Evolutionary conservation across 2,797 vertebrate genomes (phyloP), one percentile per base, ranked within the genome.

Genomic region (Triplophysa bombifrons): DNA sequence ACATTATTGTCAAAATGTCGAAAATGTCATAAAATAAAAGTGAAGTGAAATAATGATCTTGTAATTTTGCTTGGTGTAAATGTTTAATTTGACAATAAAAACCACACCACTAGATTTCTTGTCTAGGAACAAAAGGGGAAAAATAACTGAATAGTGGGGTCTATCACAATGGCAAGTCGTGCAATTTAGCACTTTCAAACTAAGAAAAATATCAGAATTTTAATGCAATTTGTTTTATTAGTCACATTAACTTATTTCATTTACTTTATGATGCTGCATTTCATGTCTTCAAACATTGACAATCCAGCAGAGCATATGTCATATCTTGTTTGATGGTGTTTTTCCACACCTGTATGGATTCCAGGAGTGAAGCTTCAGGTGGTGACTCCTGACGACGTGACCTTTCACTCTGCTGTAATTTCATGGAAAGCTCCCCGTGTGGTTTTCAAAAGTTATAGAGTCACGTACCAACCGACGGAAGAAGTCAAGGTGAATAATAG

Each of bases 361-460:
- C 69, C 84, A 95, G 86, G 84, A 80, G 84, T 90, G 46, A 92
- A 91, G 82, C 92, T 89, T 6, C 87, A 81, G 55, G 80, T 87
- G 55, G 84, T 92, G 74, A 80, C 27, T 14, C 86, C 92, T 86
- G 89, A 75, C 63, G 92, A 95, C 25, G 89, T 96, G 74, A 91
- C 89, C 0, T 83, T 94, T 66, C 93, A 91, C 19, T 93, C 90
- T 2, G 94, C 93, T 53, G 81, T 93, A 80, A 91, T 97, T 60
- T 83, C 89, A 38, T 96, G 96, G 96, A 95, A 83, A 60, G 84
- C 88, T 0, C 88, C 92, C 2, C 83, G 78, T 6, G 81, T 88
- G 25, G 44, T 91, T 12, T 94, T 95, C 69, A 93, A 93, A 78
- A 93, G 93, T 81, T 97, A 97, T 86, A 92, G 93, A 85, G 85